These are phyloP conservation scores for Ischnura elegans DNA, from an alignment of 2,888 invertebrate genomes.

Conservation along the genomic window DNA sequence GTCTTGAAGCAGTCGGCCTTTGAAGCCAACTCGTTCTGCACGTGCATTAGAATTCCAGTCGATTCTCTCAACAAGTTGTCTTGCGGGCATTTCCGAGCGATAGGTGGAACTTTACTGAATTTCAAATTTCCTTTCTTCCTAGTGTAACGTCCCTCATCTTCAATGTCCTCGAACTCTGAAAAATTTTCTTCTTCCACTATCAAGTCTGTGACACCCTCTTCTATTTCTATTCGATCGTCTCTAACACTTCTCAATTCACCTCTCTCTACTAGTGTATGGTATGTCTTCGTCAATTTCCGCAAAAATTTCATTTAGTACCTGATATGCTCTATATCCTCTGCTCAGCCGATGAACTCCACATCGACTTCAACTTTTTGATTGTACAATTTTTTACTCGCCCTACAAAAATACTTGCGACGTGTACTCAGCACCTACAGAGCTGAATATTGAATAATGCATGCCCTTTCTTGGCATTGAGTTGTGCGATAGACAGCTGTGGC, in stretches of 20 bases:
- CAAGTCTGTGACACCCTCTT: background rate
- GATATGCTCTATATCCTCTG: background rate
- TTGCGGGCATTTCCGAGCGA: background rate
- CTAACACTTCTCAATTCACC: background rate
- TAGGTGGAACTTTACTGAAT: slow-evolving; percentile 13
- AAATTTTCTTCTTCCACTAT: background rate
- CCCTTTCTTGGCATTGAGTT: background rate
- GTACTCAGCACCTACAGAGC: background rate
- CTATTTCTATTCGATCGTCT: background rate
- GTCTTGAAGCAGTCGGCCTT: background rate
- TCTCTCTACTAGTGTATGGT: background rate
- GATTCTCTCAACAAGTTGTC: background rate
- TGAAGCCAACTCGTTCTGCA: background rate
- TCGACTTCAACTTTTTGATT: background rate
- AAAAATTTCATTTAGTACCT: background rate
- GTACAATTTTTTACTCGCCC: background rate
- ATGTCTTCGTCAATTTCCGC: background rate
- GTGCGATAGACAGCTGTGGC: background rate
- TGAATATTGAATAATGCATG: background rate
- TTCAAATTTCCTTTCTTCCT: slow-evolving; percentile 9
- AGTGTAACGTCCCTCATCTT: background rate
- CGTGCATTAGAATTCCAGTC: background rate
- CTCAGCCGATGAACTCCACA: background rate
- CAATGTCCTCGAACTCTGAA: background rate
- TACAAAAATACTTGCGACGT: background rate